A percentile compares a stretch with the other conserved stretches of the same genome.
Conservation (phyloP, 2,888 invertebrate species). For the Cantharis rustica region DNA sequence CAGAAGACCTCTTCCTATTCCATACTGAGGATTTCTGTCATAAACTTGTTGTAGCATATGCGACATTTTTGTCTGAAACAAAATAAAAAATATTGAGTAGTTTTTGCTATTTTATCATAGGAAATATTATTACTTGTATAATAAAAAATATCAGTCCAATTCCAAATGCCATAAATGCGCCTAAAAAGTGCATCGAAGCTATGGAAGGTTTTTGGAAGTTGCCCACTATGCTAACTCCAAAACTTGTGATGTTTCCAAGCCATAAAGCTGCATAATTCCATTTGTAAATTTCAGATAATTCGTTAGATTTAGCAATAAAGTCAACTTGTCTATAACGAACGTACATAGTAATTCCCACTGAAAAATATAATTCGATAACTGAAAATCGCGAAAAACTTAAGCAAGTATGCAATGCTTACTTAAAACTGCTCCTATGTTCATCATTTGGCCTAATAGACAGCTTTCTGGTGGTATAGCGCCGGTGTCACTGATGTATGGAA, state of each 20-base stretch:
- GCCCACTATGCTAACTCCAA: conserved; percentile 16
- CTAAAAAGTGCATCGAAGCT: conserved; percentile 9
- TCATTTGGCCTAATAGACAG: conserved; percentile 12
- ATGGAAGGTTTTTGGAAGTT: conserved; percentile 18
- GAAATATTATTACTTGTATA: conserved; percentile 15
- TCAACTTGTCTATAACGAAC: conserved; percentile 29
- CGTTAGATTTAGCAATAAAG: not conserved
- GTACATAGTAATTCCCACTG: conserved; percentile 24
- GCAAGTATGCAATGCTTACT: not conserved
- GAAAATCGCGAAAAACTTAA: not conserved
- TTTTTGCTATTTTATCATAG: not conserved
- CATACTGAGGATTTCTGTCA: not conserved
- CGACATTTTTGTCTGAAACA: not conserved
- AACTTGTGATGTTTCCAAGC: conserved; percentile 9
- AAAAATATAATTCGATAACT: conserved; percentile 5
- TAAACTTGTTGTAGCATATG: not conserved
- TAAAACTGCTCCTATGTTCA: conserved; percentile 6
- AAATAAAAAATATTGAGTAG: not conserved
- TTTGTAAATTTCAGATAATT: not conserved
- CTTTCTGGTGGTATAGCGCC: conserved; percentile 10
- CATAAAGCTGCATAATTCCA: conserved; percentile 7
- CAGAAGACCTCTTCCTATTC: not conserved
- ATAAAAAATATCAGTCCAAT: conserved; percentile 10
- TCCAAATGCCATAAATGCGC: conserved; percentile 16
- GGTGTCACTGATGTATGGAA: conserved; percentile 13